Evolutionary conservation across 2,888 invertebrate genomes (phyloP), one percentile per base, ranked within the genome.

Genomic region (Aphidoletes aphidimyza): DNA sequence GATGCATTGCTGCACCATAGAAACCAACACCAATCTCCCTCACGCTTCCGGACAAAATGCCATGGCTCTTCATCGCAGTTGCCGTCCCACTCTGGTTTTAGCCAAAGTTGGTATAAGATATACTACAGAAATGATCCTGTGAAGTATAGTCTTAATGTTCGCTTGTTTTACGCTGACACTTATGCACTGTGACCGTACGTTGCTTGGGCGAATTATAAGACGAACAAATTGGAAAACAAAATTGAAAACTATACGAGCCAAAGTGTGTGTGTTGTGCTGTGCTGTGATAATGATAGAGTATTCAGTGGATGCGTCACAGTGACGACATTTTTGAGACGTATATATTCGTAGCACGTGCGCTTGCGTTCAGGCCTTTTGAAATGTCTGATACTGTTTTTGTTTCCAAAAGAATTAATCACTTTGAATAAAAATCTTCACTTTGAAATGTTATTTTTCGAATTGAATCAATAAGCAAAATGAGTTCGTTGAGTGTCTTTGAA

Each of bases 111-210:
- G 89, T 89, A 88, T 91, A 92, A 92, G 91, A 92, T 91, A 89
- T 90, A 92, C 92, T 93, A 92, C 92, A 93, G 92, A 92, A 93
- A 92, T 92, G 92, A 93, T 92, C 92, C 92, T 92, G 92, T 92
- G 92, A 92, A 92, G 92, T 89, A 89, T 89, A 89, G 89, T 89
- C 89, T 89, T 89, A 22, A 3, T 6, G 81, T 26, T n/a, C n/a
- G 37, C n/a, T 37, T 11, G 11, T 37, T 37, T 81, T 22, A 8
- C 0, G 0, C 5, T 9, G 8, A 36, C 1, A 2, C 81, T 37
- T 81, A 37, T 81, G 22, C n/a, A 30, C 81, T 0, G 6, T n/a
- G n/a, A 6, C 3, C 37, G n/a, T 37, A 37, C 81, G 39, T 81
- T 81, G 37, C 81, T 8, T 22, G 11, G 37, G 81, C n/a, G 81